These are phyloP conservation scores for Euglossa dilemma DNA, from an alignment of 1,140 invertebrate species.

Conservation along the genomic window DNA sequence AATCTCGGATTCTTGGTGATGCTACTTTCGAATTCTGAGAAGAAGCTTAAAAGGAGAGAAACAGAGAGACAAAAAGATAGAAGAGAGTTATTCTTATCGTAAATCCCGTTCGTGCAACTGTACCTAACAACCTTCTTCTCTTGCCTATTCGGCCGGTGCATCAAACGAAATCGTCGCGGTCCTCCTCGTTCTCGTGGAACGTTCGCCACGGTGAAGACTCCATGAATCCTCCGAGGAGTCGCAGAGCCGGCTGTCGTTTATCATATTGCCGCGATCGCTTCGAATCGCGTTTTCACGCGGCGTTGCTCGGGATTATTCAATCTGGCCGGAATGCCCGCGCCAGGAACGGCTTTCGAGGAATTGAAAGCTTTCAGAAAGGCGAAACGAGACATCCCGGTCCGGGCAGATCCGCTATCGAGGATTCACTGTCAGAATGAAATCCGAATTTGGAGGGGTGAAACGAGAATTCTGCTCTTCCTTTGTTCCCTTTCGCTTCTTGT, in stretches of 20 bases:
- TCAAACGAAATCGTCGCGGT: slow-evolving; percentile 1
- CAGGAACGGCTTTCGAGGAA: slow-evolving; percentile 49
- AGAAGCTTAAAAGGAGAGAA: not conserved
- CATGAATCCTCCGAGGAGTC: not conserved
- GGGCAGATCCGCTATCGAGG: slow-evolving; percentile 19
- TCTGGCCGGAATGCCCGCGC: slow-evolving; percentile 59
- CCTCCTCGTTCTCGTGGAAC: not conserved
- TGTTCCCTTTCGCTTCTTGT: not conserved
- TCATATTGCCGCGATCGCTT: slow-evolving; percentile 60
- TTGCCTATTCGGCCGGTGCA: not conserved
- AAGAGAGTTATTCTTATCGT: not conserved
- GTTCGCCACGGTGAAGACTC: not conserved
- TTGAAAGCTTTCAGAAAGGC: slow-evolving; percentile 58
- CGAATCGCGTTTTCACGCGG: slow-evolving; percentile 55
- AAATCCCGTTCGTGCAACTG: slow-evolving; percentile 12
- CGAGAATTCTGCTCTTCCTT: not conserved
- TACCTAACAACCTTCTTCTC: slow-evolving; percentile 19
- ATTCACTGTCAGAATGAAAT: slow-evolving; percentile 41
- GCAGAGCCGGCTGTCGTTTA: slow-evolving; percentile 44
- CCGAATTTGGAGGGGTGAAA: slow-evolving; percentile 8
- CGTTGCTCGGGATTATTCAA: slow-evolving; percentile 61
- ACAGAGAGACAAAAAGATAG: not conserved
- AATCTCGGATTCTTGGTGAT: not conserved
- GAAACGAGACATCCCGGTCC: slow-evolving; percentile 41
- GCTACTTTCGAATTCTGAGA: not conserved